Conservation (phyloP, 2,113 vertebrate species). For the Pseudorectes ferrugineus region DNA sequence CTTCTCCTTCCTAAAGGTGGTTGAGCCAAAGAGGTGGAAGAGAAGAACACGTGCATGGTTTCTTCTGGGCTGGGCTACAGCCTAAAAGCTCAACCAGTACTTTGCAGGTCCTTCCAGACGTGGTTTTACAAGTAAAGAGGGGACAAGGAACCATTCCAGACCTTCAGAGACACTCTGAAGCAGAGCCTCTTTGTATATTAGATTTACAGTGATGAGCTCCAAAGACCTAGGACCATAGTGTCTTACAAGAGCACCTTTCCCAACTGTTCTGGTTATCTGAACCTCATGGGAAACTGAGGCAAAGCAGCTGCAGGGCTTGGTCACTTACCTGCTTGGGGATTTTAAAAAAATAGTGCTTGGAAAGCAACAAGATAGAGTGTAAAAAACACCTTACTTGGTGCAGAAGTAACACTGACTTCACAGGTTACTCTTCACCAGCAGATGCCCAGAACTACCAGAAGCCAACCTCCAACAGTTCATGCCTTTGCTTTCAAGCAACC, state of each 20-base stretch:
- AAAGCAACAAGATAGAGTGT: background rate
- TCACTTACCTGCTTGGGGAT: background rate
- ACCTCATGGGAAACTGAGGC: background rate
- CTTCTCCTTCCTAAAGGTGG: background rate
- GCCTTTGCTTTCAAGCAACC: fast-evolving
- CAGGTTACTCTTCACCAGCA: background rate
- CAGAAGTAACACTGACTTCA: background rate
- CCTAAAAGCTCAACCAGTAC: background rate
- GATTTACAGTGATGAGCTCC: background rate
- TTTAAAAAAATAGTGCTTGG: background rate
- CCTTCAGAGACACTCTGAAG: background rate
- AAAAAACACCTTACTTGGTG: background rate
- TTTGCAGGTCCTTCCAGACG: background rate
- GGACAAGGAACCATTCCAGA: background rate
- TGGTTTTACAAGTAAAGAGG: background rate
- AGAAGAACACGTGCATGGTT: fast-evolving
- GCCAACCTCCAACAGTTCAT: background rate
- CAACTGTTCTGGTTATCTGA: background rate
- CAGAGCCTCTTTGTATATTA: background rate
- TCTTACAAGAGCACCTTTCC: background rate
- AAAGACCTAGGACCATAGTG: background rate
- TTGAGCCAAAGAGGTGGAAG: background rate
- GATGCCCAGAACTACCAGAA: background rate
- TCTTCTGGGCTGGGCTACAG: background rate
- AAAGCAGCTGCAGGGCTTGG: background rate